Evolutionary conservation across 2,888 invertebrate genomes (phyloP), one percentile per base, ranked within the genome.

Genomic region (Nomada fabriciana): DNA sequence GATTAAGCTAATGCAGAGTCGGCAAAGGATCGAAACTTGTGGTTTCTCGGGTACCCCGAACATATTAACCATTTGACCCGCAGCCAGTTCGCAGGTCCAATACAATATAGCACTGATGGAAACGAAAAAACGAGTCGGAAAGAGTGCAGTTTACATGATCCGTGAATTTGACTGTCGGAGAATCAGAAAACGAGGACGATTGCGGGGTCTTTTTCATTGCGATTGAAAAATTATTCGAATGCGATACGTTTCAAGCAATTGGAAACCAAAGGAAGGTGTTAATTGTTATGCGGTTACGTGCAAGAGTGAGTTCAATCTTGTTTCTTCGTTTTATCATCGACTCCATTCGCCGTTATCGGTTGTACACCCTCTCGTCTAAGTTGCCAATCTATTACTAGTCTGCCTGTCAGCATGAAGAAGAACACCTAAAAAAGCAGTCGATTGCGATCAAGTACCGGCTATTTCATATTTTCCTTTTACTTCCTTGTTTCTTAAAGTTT

Each of bases 361-460:
- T 92, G 92, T 70, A 91, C 90, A 18, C 93, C 93, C 89, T 95
- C 94, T 80, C 95, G 93, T 86, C 95, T 95, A 29, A 96, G 93
- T 90, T 96, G 96, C 94, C 95, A 96, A 90, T 95, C 98, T 82
- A 98, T 98, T 29, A 98, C 98, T 84, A 98, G 95, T 87, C 98
- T 95, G 82, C 98, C 98, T 86, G 96, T 96, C 64, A 98, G 95
- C 98, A 98, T 98, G 93, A 98, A 98, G 93, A 98, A 97, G 94
- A 98, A 98, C 65, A 95, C 95, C 95, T 95, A 89, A 87, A 85
- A 82, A 7, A 29, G 29, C 23, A 55, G 9, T 7, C 15, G 13
- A 42, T 29, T 25, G 25, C 25, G 2, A 63, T 11, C 18, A 43
- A 13, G 13, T n/a, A 36, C 36, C 36, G 36, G 36, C 5, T 13